Base-by-base conservation (phyloP, 2,888 invertebrate genomes). In the Eupithecia pulchellata region DNA sequence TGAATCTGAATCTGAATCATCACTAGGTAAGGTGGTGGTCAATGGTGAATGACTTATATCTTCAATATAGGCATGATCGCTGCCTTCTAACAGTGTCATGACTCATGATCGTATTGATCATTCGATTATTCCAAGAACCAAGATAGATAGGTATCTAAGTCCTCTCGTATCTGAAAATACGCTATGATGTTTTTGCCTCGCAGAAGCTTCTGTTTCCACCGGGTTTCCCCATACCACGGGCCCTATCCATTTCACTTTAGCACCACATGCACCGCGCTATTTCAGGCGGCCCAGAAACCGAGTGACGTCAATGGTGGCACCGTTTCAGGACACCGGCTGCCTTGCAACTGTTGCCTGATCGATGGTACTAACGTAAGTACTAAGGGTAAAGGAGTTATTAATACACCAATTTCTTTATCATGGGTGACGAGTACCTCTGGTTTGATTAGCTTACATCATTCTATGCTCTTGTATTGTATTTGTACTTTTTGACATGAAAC, bases 271-370 rank as follows among this genome's bases (percentile, higher is more conserved):
- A 78, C 68, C 68, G 73, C 64, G 83, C 85, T 92, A 92, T 92
- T 92, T 91, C 83, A 77, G 83, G 79, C 82, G 90, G 73, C 89
- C 92, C 89, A 91, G 87, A 91, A 90, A 88, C 86, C 72, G 57
- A 5, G 83, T 92, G 92, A 92, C 92, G 92, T 91, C 91, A 91
- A 82, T 72, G 71, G 75, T 75, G 77, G 74, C 77, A 90, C 89
- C 82, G 77, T 83, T 89, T 72, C 73, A 73, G 73, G 73, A 73
- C 73, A 73, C 66, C 62, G 69, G 63, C 66, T 32, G 72, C 66
- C 69, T 73, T 73, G 73, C 61, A 66, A 72, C 68, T 52, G 52
- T 36, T 69, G 62, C 68, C 63, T 69, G 58, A 64, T 34, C 60
- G 58, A 68, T 66, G 64, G 55, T 64, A 60, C 14, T 30, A 60